Base-by-base conservation (phyloP, 37 sponge, comb jelly and placozoan genomes). In the Bolinopsis microptera region DNA sequence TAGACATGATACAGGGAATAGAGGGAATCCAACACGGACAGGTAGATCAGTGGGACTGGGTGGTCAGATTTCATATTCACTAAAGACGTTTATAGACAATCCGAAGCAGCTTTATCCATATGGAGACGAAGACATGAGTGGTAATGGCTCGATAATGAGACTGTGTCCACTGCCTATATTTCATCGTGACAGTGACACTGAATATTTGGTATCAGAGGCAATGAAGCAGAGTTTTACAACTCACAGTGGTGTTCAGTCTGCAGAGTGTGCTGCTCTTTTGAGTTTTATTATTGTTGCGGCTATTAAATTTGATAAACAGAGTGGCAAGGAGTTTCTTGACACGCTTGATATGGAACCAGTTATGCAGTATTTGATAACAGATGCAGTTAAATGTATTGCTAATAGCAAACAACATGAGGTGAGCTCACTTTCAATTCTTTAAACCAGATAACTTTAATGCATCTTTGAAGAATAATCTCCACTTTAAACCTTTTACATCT, bases 111-210 rank as follows among this genome's bases (percentile, higher is more conserved):
- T 39, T 35, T 86, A 41, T 22, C 38, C 35, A 0, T 0, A 23
- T 24, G 90, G 90, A 40, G 41, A 39, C 36, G 90, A 86, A 38
- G 26, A 86, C 22, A 86, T 86, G 90, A 34, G 36, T 33, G 90
- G 90, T n/a, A 86, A 86, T 25, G 90, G 90, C 36, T 86, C 90
- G 2, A 86, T 86, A 28, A 86, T 86, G 90, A 13, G 90, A 25
- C 90, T 86, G 28, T 86, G 90, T 39, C 90, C 90, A 22, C 35
- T 86, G n/a, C 90, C 90, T 26, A 86, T 86, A 86, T 86, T 86
- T 25, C 39, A 86, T 86, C 41, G 90, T 13, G 36, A 86, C 26
- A 38, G 36, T 21, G 16, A 22, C 39, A 41, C 61, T 1, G 90
- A 86, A 3, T 86, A 39, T 30, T 48, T 86, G 41, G 61, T 86